These are phyloP conservation scores for Hystrix cristata DNA, from an alignment of 2,113 vertebrate species.

Conservation along the genomic window DNA sequence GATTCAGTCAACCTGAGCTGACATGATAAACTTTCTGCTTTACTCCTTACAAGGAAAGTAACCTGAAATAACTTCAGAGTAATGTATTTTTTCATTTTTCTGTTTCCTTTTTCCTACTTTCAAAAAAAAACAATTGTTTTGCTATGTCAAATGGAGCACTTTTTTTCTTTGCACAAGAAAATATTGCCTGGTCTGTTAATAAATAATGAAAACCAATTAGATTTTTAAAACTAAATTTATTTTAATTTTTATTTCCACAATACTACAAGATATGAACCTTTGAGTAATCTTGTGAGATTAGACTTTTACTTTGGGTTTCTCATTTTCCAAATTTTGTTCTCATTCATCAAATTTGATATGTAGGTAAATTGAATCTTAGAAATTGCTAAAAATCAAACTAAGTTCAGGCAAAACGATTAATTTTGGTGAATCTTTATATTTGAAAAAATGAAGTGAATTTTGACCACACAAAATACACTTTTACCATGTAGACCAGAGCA, in stretches of 20 bases:
- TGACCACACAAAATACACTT: background rate
- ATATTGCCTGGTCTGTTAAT: background rate
- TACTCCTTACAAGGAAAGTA: background rate
- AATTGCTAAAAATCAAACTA: background rate
- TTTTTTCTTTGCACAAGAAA: background rate
- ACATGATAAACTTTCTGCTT: background rate
- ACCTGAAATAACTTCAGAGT: too few relatives aligned
- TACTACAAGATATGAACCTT: background rate
- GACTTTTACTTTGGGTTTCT: constrained; percentile 53
- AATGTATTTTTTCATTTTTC: background rate
- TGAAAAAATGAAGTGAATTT: background rate
- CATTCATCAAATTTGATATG: background rate
- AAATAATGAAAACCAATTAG: background rate
- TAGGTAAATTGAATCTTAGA: background rate
- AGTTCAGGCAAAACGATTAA: background rate
- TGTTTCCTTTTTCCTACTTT: background rate
- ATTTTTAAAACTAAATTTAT: background rate
- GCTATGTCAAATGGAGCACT: background rate
- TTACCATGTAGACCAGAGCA: background rate
- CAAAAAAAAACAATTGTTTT: background rate
- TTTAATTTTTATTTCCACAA: background rate
- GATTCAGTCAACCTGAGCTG: too few relatives aligned
- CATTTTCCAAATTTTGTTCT: background rate
- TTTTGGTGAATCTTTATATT: background rate
- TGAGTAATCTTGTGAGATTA: background rate